Evolutionary conservation across 2,888 invertebrate species (phyloP), one percentile per base, ranked within the genome.

Genomic region (Autographa pulchrina): DNA sequence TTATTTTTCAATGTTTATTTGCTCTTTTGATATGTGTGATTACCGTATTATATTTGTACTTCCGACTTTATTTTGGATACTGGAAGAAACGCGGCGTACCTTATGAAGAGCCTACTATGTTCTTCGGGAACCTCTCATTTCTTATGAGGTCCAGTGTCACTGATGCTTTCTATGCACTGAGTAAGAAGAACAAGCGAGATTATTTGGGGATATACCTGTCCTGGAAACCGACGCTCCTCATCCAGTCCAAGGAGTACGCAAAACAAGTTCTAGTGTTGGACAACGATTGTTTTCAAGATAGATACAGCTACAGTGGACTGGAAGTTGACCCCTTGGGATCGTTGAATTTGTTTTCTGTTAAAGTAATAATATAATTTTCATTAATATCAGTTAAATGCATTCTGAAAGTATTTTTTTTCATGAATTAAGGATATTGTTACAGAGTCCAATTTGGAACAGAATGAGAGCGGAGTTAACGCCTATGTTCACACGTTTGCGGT

Each of bases 191-290:
- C 71, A 89, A 87, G 4, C 72, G 75, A 1, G 92, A 92, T 60
- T 92, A 90, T 67, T 84, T 92, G 0, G 94, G 94, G 56, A 88
- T 93, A 70, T 94, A 85, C 72, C 70, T 94, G 54, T 92, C 89
- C 1, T 89, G 88, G 88, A 87, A 85, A 65, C 94, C 94, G 3
- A 81, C 86, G 0, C 86, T 94, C 2, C 77, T 93, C 67, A 82
- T 94, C n/a, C 91, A 94, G 65, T 88, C 90, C 9, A 90, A 93
- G 11, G 92, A 93, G 35, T 85, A 92, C 7, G 92, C 92, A 0
- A 89, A 87, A 48, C 85, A 80, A 65, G 75, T 94, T 18, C 78
- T 94, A 9, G 88, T 89, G 2, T 92, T 90, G 64, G 92, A 93
- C 68, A 86, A 85, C 59, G 90, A 91, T 0, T 74, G 87, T 77